These are phyloP conservation scores for Litoditis marina DNA, from an alignment of 2,888 invertebrate genomes.

Conservation along the genomic window DNA sequence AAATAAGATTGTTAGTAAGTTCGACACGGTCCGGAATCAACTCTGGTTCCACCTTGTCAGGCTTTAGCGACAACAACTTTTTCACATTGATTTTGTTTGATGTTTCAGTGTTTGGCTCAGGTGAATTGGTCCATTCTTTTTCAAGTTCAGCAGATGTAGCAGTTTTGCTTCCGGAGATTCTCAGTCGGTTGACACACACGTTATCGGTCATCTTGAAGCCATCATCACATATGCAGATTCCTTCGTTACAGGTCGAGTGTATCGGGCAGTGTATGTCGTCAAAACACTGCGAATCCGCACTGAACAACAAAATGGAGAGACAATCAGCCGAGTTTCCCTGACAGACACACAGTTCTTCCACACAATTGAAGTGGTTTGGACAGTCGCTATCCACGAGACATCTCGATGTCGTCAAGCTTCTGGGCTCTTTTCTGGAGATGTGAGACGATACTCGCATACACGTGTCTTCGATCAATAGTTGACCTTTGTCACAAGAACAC, in stretches of 20 bases:
- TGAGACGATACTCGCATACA: conserved; percentile 19
- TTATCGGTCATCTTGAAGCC: conserved; percentile 3
- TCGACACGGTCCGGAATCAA: too few species aligned
- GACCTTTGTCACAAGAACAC: conserved; percentile 25
- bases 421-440: not conserved
- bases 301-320: conserved; percentile 11
- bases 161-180: too few species aligned
- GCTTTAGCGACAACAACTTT: too few species aligned
- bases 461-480: conserved; percentile 15
- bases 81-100: too few species aligned
- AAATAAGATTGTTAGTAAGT: too few species aligned
- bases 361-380: conserved; percentile 25
- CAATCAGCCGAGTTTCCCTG: conserved; percentile 23
- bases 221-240: conserved; percentile 19
- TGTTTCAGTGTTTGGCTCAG: too few species aligned
- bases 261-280: conserved; percentile 8
- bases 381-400: conserved; percentile 33
- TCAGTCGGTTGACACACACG: conserved; percentile 3
- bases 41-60: too few species aligned
- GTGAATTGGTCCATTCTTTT: too few species aligned
- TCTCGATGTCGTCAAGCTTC: conserved; percentile 15
- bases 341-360: conserved; percentile 31
- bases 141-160: too few species aligned
- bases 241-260: conserved; percentile 14
- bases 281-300: conserved; percentile 2